These are phyloP conservation scores for Choristoneura fumiferana DNA, from an alignment of 1,140 invertebrate species.

Conservation along the genomic window DNA sequence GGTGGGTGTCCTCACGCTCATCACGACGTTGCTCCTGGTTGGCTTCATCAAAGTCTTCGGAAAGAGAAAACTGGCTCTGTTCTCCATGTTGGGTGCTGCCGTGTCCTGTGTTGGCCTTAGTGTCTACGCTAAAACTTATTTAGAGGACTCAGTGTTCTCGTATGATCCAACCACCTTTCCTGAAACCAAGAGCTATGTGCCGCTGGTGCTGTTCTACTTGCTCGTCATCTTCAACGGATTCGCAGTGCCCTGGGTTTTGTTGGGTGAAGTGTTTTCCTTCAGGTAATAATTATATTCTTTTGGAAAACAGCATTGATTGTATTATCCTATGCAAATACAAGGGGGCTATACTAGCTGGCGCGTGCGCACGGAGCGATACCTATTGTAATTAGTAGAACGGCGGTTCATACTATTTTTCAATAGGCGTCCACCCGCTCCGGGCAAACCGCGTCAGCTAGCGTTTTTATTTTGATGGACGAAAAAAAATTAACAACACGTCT, in stretches of 20 bases:
- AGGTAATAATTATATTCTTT: slow-evolving; percentile 36
- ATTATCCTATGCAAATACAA: too few species aligned
- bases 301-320: too few species aligned
- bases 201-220: slow-evolving; percentile 51
- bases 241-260: slow-evolving; percentile 59
- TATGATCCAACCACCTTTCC: slow-evolving; percentile 58
- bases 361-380: too few species aligned
- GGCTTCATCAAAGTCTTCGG: slow-evolving; percentile 79
- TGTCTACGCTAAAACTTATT: slow-evolving; percentile 43
- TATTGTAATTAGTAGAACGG: too few species aligned
- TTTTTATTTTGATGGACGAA: too few species aligned
- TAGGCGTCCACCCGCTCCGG: too few species aligned
- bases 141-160: slow-evolving; percentile 50
- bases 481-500: too few species aligned
- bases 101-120: slow-evolving; percentile 43
- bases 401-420: too few species aligned
- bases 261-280: slow-evolving; percentile 68
- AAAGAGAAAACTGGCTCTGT: slow-evolving; percentile 54
- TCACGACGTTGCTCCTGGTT: slow-evolving; percentile 48
- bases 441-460: too few species aligned
- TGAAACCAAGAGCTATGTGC: slow-evolving; percentile 42
- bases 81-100: slow-evolving; percentile 43
- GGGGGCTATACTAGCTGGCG: too few species aligned
- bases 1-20: slow-evolving; percentile 60
- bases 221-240: slow-evolving; percentile 52